Evolutionary conservation across 1,140 invertebrate genomes (phyloP), one percentile per base, ranked within the genome.

Genomic region (Telenomus remus): DNA sequence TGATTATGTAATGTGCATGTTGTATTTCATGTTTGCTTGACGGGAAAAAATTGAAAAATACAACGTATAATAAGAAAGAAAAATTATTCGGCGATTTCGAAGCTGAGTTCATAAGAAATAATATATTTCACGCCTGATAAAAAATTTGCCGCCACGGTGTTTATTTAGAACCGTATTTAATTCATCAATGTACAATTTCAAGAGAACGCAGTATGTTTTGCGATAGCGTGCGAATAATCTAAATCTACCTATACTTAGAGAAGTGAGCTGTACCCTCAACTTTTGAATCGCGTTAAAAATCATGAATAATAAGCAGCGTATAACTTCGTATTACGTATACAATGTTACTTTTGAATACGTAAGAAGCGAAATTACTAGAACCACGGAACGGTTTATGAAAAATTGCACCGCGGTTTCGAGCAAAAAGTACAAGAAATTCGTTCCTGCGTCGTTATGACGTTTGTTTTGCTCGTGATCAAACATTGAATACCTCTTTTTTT

Each of bases 221-320:
- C 33, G 13, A 47, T 57, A 47, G 54, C 54, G 54, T 57, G 54
- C 43, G 19, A 47, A 53, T 53, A 53, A 53, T 57, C 54, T 57
- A 47, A 60, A 60, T 60, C 47, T 12, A 60, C 56, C 56, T 50
- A 60, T 50, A 50, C 46, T 43, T 12, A 44, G 39, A 43, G 15
- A 49, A 48, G 44, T 50, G 56, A 49, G 33, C 15, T 60, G 56
- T 50, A 60, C 19, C 37, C 14, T 35, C n/a, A 49, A 50, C 34
- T 27, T 27, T 49, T 42, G 56, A 39, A 49, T 60, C 35, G n/a
- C 39, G 46, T 50, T 60, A 49, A 60, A 60, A 60, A 60, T 60
- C 16, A 61, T 61, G 59, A 61, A 61, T 61, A 61, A 51, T 61
- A 61, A 61, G 19, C 39, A 51, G 43, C 37, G 57, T 42, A 50